A percentile compares a stretch with the other conserved stretches of the same genome.
Conservation (phyloP, 2,888 invertebrate species). For the Entomobrya multifasciata region DNA sequence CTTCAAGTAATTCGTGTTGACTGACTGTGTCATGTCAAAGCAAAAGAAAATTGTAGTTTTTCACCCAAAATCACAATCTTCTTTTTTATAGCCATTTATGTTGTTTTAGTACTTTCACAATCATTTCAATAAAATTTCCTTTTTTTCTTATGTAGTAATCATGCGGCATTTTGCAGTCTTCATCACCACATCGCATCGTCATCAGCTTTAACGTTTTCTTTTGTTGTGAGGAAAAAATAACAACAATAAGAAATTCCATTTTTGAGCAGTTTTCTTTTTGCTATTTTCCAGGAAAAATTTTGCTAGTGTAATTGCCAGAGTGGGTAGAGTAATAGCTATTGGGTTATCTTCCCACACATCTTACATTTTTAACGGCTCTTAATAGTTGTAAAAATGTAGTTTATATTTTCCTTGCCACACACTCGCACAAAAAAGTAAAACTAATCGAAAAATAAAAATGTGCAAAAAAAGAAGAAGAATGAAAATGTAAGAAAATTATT, state of each 20-base stretch:
- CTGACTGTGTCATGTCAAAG: background rate
- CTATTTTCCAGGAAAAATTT: background rate
- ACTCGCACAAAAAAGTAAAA: background rate
- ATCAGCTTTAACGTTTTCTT: background rate
- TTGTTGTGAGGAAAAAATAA: too few relatives aligned
- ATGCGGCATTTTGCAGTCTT: background rate
- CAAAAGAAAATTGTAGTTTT: background rate
- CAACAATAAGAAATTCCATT: too few relatives aligned
- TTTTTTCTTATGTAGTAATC: background rate
- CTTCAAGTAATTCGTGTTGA: background rate
- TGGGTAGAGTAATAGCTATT: background rate
- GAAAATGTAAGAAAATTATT: background rate
- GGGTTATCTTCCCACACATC: slow-evolving; percentile 14
- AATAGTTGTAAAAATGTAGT: background rate
- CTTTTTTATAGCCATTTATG: background rate
- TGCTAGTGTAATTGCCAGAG: background rate
- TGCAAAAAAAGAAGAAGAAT: background rate
- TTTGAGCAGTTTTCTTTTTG: too few relatives aligned
- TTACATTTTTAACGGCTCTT: slow-evolving; percentile 9
- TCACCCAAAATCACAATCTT: background rate
- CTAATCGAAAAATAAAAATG: background rate
- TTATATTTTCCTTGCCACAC: background rate
- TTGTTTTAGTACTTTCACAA: background rate
- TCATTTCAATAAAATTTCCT: background rate
- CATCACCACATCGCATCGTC: background rate